These are phyloP conservation scores for Trichomalopsis sarcophagae DNA, from an alignment of 1,140 invertebrate genomes.

Conservation along the genomic window DNA sequence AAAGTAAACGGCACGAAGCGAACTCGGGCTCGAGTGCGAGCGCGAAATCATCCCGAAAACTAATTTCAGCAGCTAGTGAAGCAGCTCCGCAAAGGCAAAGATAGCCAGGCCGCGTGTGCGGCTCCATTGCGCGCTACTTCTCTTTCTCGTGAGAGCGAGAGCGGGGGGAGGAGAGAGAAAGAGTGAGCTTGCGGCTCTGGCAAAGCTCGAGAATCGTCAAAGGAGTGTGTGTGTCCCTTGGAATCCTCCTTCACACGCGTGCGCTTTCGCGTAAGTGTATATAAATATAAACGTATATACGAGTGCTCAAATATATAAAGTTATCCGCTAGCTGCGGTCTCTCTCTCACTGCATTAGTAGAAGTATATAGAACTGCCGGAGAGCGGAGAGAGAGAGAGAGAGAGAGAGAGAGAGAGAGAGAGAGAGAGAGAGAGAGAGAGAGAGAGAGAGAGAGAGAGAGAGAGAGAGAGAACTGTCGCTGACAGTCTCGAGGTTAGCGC, in stretches of 20 bases:
- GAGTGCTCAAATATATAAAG: too few relatives aligned
- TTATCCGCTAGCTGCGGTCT: not conserved
- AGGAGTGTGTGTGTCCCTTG: not conserved
- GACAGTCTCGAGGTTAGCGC: conserved; percentile 16
- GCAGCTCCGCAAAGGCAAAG: not conserved
- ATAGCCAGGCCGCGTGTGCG: not conserved
- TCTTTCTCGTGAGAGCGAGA: not conserved
- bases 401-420: too few relatives aligned
- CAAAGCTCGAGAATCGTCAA: conserved; percentile 31
- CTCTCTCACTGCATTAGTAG: not conserved
- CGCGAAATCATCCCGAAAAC: conserved; percentile 60
- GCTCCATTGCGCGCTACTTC: not conserved
- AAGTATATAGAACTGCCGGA: not conserved
- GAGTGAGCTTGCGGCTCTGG: conserved; percentile 12
- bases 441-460: too few relatives aligned
- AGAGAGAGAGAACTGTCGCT: not conserved
- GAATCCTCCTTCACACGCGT: not conserved
- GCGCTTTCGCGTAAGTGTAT: not conserved
- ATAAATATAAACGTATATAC: too few relatives aligned
- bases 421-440: too few relatives aligned
- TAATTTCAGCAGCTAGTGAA: conserved; percentile 54
- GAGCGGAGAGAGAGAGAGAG: not conserved
- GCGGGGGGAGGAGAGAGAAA: not conserved
- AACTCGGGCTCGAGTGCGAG: conserved; percentile 19
- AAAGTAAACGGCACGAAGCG: conserved; percentile 10